phyloP scores from a whole-genome alignment of 2,888 invertebrate genomes.

The Heliconius ismenius region DNA sequence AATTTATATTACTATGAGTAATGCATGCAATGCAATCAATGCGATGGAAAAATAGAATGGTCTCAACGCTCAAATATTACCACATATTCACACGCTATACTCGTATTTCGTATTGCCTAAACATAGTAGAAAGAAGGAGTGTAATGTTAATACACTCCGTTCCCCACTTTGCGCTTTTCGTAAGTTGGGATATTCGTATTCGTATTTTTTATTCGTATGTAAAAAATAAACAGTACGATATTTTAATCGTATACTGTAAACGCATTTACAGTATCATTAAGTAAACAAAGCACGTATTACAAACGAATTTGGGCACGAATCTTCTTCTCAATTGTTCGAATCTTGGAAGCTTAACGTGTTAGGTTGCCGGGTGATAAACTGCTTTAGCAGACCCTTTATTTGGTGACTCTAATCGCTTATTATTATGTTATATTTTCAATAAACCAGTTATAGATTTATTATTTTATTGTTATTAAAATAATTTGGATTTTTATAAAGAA shows the following conservation, averaged over 20 bases:
- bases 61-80: no score
- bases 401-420: slow-evolving; percentile 29
- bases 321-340: slow-evolving; percentile 74
- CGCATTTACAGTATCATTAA: slow-evolving; percentile 47
- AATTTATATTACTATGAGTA: no score
- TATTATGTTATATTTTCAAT: slow-evolving; percentile 17
- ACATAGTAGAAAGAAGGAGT: no score
- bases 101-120: no score
- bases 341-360: slow-evolving; percentile 77
- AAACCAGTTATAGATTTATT: neutral
- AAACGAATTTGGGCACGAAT: slow-evolving; percentile 66
- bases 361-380: slow-evolving; percentile 73
- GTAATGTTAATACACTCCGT: no score
- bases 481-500: neutral
- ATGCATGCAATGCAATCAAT: no score
- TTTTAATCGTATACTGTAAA: slow-evolving; percentile 48
- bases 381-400: slow-evolving; percentile 53
- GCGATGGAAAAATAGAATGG: no score
- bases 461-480: neutral
- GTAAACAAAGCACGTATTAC: slow-evolving; percentile 64
- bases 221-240: slow-evolving; percentile 10
- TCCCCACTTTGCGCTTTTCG: no score
- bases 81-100: no score
- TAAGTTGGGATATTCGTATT: neutral
- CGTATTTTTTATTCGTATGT: no score